These are phyloP conservation scores for Hemitrygon akajei DNA, from an alignment of 2,797 vertebrate species.

Conservation along the genomic window DNA sequence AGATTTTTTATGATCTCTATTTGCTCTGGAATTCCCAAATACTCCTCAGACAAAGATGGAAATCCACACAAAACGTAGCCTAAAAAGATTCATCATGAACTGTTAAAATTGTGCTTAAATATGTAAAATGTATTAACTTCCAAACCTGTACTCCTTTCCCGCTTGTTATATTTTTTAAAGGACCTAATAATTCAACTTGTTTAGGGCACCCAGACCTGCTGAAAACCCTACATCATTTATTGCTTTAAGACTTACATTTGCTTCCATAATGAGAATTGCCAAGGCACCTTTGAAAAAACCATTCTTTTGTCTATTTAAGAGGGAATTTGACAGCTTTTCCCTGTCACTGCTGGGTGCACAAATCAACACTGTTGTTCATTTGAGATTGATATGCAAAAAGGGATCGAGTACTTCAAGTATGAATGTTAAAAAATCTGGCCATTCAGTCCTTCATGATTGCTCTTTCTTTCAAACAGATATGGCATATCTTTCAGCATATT, in stretches of 20 bases:
- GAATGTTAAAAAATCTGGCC: no score
- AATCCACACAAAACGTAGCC: constrained; percentile 86
- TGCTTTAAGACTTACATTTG: background rate
- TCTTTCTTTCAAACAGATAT: no score
- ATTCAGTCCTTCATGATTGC: no score
- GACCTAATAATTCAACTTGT: background rate
- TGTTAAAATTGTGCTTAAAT: background rate
- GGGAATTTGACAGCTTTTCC: background rate
- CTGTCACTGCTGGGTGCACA: background rate
- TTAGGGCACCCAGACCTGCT: background rate
- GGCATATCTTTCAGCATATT: no score
- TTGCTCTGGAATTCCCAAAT: constrained; percentile 68
- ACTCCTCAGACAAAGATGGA: constrained; percentile 72
- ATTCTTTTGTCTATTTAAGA: background rate
- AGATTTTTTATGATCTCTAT: constrained; percentile 74
- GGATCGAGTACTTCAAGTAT: background rate
- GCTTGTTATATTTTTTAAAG: background rate
- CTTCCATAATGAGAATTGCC: background rate
- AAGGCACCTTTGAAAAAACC: background rate
- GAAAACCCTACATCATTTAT: background rate
- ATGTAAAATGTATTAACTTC: background rate
- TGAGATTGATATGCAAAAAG: background rate
- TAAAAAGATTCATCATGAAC: constrained; percentile 47
- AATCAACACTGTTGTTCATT: background rate
- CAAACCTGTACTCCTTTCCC: background rate